These are phyloP conservation scores for Pammene fasciana DNA, from an alignment of 2,888 invertebrate species.

Conservation along the genomic window DNA sequence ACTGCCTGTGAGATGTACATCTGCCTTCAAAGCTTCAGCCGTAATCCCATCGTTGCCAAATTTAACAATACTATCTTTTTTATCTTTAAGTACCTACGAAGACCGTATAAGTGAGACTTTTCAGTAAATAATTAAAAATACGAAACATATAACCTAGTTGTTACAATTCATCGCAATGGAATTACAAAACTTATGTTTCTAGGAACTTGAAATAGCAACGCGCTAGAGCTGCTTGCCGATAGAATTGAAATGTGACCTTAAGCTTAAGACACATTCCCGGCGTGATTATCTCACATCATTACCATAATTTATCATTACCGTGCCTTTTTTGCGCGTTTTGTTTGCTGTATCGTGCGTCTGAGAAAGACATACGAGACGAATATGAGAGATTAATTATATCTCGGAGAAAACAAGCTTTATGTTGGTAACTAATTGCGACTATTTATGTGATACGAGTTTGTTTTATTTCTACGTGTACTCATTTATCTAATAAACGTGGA, in stretches of 20 bases:
- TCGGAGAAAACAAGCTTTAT: conserved; percentile 9
- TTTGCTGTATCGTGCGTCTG: conserved; percentile 4
- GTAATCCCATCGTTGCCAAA: too few species aligned
- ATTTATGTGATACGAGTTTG: neutral
- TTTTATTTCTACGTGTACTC: neutral
- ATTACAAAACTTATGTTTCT: too few species aligned
- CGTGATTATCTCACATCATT: conserved; percentile 35
- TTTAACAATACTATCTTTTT: too few species aligned
- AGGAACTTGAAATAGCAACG: too few species aligned
- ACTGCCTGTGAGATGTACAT: too few species aligned
- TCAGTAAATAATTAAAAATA: too few species aligned
- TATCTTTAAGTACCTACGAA: too few species aligned
- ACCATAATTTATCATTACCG: conserved; percentile 35
- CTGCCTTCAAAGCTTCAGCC: too few species aligned
- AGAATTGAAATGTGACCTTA: neutral
- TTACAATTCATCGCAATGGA: too few species aligned
- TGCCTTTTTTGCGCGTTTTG: conserved; percentile 31
- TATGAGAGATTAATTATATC: conserved; percentile 18
- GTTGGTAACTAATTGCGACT: conserved; percentile 6
- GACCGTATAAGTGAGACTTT: too few species aligned
- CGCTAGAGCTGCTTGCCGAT: too few species aligned
- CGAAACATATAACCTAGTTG: too few species aligned
- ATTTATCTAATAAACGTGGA: neutral
- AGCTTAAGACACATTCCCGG: conserved; percentile 10
- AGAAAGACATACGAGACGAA: conserved; percentile 2